These are phyloP conservation scores for Serripes groenlandicus DNA, from an alignment of 2,888 invertebrate genomes.

Conservation along the genomic window DNA sequence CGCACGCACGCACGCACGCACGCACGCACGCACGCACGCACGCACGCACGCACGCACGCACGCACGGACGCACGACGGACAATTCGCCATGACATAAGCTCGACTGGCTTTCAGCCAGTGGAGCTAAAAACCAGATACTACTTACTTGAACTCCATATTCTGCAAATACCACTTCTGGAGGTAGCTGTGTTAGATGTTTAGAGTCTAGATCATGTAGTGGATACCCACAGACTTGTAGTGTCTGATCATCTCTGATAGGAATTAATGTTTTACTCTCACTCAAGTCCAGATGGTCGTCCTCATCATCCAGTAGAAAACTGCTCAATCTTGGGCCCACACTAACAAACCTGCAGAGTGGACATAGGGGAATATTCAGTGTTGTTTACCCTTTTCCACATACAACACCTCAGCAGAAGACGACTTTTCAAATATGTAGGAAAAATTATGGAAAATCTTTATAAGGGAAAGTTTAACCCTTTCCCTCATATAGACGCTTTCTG, in stretches of 20 bases:
- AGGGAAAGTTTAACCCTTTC: not conserved
- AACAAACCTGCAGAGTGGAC: conserved; percentile 87
- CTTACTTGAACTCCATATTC: conserved; percentile 89
- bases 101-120: too few relatives aligned
- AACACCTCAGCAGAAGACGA: too few relatives aligned
- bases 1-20: too few relatives aligned
- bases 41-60: too few relatives aligned
- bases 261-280: conserved; percentile 77
- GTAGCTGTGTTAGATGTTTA: conserved; percentile 84
- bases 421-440: too few relatives aligned
- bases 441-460: too few relatives aligned
- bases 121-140: too few relatives aligned
- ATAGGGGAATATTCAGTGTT: too few relatives aligned
- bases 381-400: too few relatives aligned
- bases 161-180: conserved; percentile 88
- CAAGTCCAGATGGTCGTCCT: conserved; percentile 74
- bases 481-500: not conserved
- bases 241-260: conserved; percentile 78
- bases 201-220: conserved; percentile 81
- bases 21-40: too few relatives aligned
- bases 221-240: conserved; percentile 83
- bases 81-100: too few relatives aligned
- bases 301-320: conserved; percentile 87
- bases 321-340: conserved; percentile 89
- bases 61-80: too few relatives aligned